Base-by-base conservation (phyloP, 1,140 invertebrate species). In the Littorina saxatilis region DNA sequence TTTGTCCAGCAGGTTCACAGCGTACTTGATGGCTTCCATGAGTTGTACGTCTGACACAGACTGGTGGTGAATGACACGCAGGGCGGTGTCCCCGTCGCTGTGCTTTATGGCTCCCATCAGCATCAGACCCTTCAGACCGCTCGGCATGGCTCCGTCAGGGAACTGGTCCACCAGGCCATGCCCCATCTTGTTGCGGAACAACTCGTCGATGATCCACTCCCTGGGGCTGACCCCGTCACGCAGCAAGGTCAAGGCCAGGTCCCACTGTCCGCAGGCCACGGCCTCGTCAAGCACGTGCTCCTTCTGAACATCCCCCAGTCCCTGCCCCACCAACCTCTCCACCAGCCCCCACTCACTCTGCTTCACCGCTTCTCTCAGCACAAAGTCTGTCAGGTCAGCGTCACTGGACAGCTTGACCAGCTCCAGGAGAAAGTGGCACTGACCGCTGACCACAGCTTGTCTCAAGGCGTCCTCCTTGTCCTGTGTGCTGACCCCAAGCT, bases 351-450 rank as follows among this genome's bases (percentile, higher is more conserved):
- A 63, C 61, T 63, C 27, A 17, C 20, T 29, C 61, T 63, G 15
- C 61, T 32, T 63, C 61, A 63, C 17, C 11, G 61, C 29, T 32
- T 63, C 61, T 63, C 61, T 29, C 3, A 63, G 27, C 7, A 63
- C 61, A 63, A 63, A 63, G 17, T 63, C 61, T 5, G 61, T 63
- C 61, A 63, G 61, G 61, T 63, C 61, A 15, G 61, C 27, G 61
- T 63, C 61, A 32, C 61, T 63, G 15, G 35, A n/a, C 15, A 17
- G 29, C 61, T 32, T 63, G 27, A 63, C 15, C 27, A 63, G 27
- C 61, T 63, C 61, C 61, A 63, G 27, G 3, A 63, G 5, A 32
- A 63, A 63, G 17, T 32, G 5, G 11, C 61, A 29, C 7, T 63
- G 15, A 63, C 61, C 61, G 27, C 3, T 17, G 17, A 32, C 61